Evolutionary conservation across 2,113 vertebrate genomes (phyloP), one percentile per base, ranked within the genome.

Genomic region (Xiphophorus maculatus): DNA sequence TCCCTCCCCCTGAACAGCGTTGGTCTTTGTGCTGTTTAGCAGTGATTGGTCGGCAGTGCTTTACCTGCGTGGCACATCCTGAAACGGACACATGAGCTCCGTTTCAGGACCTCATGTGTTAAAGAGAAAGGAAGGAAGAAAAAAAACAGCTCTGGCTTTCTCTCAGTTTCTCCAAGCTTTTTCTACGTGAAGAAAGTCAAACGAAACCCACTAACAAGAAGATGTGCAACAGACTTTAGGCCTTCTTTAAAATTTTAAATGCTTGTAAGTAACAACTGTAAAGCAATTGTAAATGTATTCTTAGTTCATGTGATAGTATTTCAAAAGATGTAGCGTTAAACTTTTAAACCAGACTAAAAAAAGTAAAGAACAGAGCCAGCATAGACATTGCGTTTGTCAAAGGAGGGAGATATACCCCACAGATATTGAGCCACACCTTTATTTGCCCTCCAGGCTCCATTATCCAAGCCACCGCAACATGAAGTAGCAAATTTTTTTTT

Each of bases 51-150:
- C 68, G 69, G 76, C 63, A 87, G 69, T 33, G 35, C 77, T 79
- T 84, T 85, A 93, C 84, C 83, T 92, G 92, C 88, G 88, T 93
- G 92, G 92, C 89, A 93, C 88, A 91, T 94, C 92, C 91, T 93
- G 91, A 82, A 92, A 93, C 91, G 83, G 92, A 94, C 91, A 92
- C 80, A 88, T 66, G 83, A 93, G 84, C 90, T 91, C 89, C 7
- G 33, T 35, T 35, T 35, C 33, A 35, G 33, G 33, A 35, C 8
- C 33, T 35, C 33, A 6, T 33, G 7, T 35, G 48, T 70, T 68
- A 68, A 48, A 66, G 25, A 48, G 27, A n/a, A n/a, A 48, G 5
- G 51, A 29, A 48, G 5, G 44, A 28, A 5, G 58, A 51, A 73
- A 51, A 73, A 72, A 83, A 27, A 71, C 67, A 29, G 12, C 40